Conservation (phyloP, 2,888 invertebrate species). For the Lysandra bellargus region DNA sequence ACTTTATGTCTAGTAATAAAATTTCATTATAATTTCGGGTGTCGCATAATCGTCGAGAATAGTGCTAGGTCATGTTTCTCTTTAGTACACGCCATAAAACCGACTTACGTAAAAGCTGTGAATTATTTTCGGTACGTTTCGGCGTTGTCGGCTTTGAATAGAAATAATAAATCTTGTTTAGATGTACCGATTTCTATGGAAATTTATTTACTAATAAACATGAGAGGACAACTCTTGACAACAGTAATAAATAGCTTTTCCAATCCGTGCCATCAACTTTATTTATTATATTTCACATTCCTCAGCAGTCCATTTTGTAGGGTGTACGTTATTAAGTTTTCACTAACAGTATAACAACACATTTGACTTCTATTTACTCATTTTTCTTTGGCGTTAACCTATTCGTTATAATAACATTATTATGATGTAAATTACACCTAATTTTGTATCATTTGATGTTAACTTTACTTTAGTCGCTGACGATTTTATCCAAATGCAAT, state of each 20-base stretch:
- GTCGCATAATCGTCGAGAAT: slow-evolving; percentile 41
- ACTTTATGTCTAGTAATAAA: background rate
- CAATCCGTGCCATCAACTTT: background rate
- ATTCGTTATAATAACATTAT: too few species aligned
- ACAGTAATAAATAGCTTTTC: background rate
- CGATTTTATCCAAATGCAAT: background rate
- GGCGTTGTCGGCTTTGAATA: background rate
- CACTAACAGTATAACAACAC: too few species aligned
- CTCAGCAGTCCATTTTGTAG: too few species aligned
- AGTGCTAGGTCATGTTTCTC: slow-evolving; percentile 39
- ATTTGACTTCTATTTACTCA: background rate
- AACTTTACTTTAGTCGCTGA: background rate
- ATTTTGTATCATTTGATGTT: background rate
- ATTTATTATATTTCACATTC: background rate
- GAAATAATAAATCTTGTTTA: background rate
- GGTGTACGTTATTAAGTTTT: background rate
- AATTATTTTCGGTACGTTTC: slow-evolving; percentile 16
- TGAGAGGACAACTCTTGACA: background rate
- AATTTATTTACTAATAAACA: background rate
- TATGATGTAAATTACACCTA: too few species aligned
- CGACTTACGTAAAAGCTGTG: background rate
- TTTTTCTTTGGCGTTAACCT: background rate
- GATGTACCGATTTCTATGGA: background rate
- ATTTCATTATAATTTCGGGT: slow-evolving; percentile 30
- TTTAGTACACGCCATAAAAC: slow-evolving; percentile 33